phyloP scores from a whole-genome alignment of 2,113 vertebrate genomes.

The Callorhinus ursinus region DNA sequence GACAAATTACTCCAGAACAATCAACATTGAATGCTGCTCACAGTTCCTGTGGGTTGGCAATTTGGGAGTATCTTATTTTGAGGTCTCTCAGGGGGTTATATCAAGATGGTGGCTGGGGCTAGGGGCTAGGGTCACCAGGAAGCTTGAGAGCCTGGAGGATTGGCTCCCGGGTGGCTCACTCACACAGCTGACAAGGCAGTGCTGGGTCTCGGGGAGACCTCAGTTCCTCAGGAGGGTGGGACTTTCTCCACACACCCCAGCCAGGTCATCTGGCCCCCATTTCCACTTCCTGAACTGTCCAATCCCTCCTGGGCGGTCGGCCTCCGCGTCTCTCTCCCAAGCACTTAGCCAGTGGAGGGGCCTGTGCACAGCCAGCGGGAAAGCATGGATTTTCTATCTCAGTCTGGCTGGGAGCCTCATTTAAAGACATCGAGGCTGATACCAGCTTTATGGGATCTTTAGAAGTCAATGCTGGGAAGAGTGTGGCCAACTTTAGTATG shows the following conservation, averaged over 20 bases:
- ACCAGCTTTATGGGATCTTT: not conserved
- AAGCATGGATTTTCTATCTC: not conserved
- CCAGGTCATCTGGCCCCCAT: not conserved
- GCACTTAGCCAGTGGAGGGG: not conserved
- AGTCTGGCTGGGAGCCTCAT: not conserved
- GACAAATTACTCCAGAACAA: not conserved
- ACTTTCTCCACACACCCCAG: not conserved
- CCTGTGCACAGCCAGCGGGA: not conserved
- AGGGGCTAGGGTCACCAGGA: not conserved
- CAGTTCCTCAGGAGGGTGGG: too few species aligned
- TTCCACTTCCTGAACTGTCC: not conserved
- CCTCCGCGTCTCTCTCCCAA: not conserved
- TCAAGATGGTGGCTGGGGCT: not conserved
- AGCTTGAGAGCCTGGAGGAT: not conserved
- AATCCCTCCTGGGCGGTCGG: not conserved
- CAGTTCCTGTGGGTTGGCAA: not conserved
- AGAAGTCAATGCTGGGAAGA: not conserved
- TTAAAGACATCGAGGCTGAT: not conserved
- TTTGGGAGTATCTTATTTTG: not conserved
- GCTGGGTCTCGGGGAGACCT: too few species aligned
- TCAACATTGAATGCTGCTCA: not conserved
- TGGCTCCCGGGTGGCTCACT: too few species aligned
- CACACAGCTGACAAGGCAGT: too few species aligned
- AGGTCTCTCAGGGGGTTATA: not conserved
- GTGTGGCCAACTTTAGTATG: not conserved